Evolutionary conservation across 1,140 invertebrate species (phyloP), one percentile per base, ranked within the genome.

Genomic region (Eupristina koningsbergeri): DNA sequence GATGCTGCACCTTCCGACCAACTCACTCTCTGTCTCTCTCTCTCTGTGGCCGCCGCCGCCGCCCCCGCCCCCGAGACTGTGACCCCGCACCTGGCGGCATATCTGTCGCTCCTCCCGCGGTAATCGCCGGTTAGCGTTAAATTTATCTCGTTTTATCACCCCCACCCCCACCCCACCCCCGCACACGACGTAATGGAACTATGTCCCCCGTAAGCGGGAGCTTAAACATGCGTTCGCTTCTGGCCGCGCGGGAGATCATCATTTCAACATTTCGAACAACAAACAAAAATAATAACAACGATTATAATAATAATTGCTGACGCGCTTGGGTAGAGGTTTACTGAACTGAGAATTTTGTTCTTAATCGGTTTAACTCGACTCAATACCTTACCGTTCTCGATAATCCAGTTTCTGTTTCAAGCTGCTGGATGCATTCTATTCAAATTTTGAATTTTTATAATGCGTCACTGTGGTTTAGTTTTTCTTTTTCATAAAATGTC

Each of bases 41-140:
- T n/a, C n/a, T n/a, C n/a, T n/a, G n/a, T n/a, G n/a, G n/a, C n/a
- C n/a, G n/a, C n/a, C n/a, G n/a, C n/a, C n/a, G n/a, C n/a, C n/a
- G n/a, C n/a, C n/a, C n/a, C n/a, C n/a, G n/a, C 80, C 78, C 71
- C 17, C 31, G 39, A 63, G 78, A 80, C 83, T 73, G 69, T 84
- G 76, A 84, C 69, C 75, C 69, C 71, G 73, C 80, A 61, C 80
- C 34, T 83, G 45, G 80, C 75, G 80, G 80, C 83, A 85, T 83
- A 76, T 86, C 86, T 81, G 79, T 63, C 58, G 31, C 45, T 63
- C 47, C 45, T 34, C 45, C 26, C 22, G 39, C 69, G 36, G 58
- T 84, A 75, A 80, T 80, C 64, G 77, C 39, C 39, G 61, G n/a
- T n/a, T n/a, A n/a, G 41, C 71, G 50, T 83, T 82, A 82, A 82